phyloP scores from a whole-genome alignment of 2,888 invertebrate species.

The Andrena haemorrhoa region DNA sequence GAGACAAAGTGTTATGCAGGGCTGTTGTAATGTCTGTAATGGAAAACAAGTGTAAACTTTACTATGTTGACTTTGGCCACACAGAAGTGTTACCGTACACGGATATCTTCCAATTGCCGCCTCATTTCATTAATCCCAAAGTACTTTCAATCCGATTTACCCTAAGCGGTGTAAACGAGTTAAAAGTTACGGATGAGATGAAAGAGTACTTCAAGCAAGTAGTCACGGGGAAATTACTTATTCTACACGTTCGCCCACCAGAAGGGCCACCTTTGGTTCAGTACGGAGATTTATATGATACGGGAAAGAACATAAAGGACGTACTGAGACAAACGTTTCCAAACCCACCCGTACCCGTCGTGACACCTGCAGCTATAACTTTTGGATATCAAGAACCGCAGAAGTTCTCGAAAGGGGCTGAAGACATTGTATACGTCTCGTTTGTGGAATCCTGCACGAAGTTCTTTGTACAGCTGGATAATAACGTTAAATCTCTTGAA shows the following conservation, averaged over 20 bases:
- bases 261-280: conserved; percentile 91
- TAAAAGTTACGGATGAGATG: conserved; percentile 86
- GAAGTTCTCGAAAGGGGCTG: conserved; percentile 64
- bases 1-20: conserved; percentile 90
- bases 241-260: conserved; percentile 89
- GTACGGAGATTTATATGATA: conserved; percentile 90
- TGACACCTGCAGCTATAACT: conserved; percentile 31
- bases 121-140: conserved; percentile 89
- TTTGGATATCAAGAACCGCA: conserved; percentile 67
- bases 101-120: conserved; percentile 91
- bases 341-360: conserved; percentile 15
- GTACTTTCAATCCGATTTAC: conserved; percentile 92
- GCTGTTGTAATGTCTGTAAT: conserved; percentile 91
- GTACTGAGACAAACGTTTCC: conserved; percentile 84
- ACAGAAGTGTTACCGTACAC: conserved; percentile 90
- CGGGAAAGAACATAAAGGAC: conserved; percentile 87
- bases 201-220: conserved; percentile 90
- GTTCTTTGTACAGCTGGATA: conserved; percentile 91
- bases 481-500: conserved; percentile 87
- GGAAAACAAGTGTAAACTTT: conserved; percentile 90
- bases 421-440: conserved; percentile 85
- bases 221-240: conserved; percentile 88
- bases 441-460: conserved; percentile 90
- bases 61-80: conserved; percentile 93
- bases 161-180: conserved; percentile 89